Base-by-base conservation (phyloP, 1,140 invertebrate species). In the Aphidius gifuensis region DNA sequence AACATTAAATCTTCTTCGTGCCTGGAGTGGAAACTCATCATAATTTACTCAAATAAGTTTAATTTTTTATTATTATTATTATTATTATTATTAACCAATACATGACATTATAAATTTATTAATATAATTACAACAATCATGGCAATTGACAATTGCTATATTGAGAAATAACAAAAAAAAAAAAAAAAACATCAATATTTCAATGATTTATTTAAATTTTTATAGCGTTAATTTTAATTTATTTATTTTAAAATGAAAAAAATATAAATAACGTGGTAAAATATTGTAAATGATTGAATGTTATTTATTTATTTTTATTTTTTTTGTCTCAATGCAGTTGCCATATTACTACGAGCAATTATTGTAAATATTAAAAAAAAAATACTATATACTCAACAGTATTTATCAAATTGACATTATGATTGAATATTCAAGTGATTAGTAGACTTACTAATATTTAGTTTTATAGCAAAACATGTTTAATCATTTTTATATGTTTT, bases 1-100 rank as follows among this genome's bases (percentile, higher is more conserved):
- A 71, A 88, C 92, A 0, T 72, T 98, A 50, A 83, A 82, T 21
- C 85, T 90, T 64, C 75, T 92, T 49, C 82, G 87, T 44, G 85
- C 87, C 46, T 92, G 90, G 89, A 86, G 89, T 32, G 65, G 69
- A 21, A 64, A 65, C 6, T 62, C 66, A 16, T 56, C 60, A 21
- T 23, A 6, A 40, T 9, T 58, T 16, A 49, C 50, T 60, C 23
- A 42, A 49, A 32, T 32, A 32, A 32, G 23, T 4, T 32, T 16
- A 9, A 45, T 21, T 23, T 5, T 43, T 5, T 6, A 42, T 43
- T 56, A 56, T 38, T 54, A 38, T 43, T 43, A 56, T 56, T 39
- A 56, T 43, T 43, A 56, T 56, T 43, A 56, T 5, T 39, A 56
- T 5, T 16, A 43, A 43, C 16, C n/a, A 42, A 43, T 5, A n/a